Evolutionary conservation across 92 coral and sea anemone species (phyloP).

Genomic region (Micromussa lordhowensis): DNA sequence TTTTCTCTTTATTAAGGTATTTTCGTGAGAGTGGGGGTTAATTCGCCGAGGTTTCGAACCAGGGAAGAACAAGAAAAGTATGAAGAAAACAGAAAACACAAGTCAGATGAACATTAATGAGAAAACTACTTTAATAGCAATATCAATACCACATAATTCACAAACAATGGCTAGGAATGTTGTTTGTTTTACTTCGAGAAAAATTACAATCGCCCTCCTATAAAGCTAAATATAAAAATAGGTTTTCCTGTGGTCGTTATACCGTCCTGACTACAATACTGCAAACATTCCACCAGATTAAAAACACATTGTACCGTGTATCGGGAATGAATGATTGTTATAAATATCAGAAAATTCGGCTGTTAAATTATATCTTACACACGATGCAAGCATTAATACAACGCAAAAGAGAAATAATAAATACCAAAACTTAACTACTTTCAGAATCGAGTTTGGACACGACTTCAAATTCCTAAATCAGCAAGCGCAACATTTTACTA

Average conservation of each 20-base stretch:
- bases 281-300: background rate
- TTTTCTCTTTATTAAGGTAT: too few relatives aligned
- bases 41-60: too few relatives aligned
- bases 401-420: conserved; percentile 1
- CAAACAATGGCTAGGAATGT: background rate
- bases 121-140: conserved; percentile 5
- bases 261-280: background rate
- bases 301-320: background rate
- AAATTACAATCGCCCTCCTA: conserved; percentile 10
- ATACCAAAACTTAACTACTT: background rate
- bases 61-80: too few relatives aligned
- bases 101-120: background rate
- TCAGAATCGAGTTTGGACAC: background rate
- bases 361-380: conserved; percentile 4
- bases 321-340: background rate
- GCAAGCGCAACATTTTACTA: background rate
- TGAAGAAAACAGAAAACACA: background rate
- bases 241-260: background rate
- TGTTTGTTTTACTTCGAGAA: background rate
- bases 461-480: background rate
- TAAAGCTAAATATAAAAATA: conserved; percentile 18
- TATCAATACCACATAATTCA: background rate
- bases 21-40: too few relatives aligned
- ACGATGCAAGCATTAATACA: background rate
- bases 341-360: conserved; percentile 11